phyloP scores from a whole-genome alignment of 2,113 vertebrate genomes.

The Cyrtonyx montezumae region DNA sequence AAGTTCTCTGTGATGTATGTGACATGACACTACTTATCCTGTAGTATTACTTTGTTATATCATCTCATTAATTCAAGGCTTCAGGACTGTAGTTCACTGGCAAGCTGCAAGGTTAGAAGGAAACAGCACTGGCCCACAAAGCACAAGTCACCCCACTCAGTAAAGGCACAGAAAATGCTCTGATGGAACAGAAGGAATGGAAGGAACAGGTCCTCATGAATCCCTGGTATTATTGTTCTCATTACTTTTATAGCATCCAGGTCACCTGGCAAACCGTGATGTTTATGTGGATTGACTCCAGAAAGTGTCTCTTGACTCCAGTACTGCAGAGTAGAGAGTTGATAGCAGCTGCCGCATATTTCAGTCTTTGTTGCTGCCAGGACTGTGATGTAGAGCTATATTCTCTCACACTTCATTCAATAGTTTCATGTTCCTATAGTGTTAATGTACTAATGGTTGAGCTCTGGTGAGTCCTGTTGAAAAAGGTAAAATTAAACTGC shows the following conservation, averaged over 20 bases:
- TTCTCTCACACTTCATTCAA: background rate
- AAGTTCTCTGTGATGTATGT: background rate
- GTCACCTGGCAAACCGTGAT: background rate
- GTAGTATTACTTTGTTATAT: background rate
- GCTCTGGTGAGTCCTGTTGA: background rate
- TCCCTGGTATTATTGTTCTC: background rate
- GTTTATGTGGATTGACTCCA: background rate
- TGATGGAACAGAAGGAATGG: background rate
- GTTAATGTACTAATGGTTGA: background rate
- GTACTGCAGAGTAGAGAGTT: background rate
- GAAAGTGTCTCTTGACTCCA: background rate
- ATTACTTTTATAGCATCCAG: background rate
- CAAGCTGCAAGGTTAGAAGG: background rate
- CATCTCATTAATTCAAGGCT: background rate
- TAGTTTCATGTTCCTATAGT: background rate
- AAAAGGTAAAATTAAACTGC: background rate
- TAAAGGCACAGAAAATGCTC: background rate
- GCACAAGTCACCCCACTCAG: background rate
- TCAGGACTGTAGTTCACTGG: background rate
- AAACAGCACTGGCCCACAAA: background rate
- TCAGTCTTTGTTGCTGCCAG: background rate
- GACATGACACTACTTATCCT: background rate
- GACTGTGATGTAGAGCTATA: fast-evolving
- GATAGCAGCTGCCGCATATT: background rate
- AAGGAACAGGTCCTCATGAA: background rate